These are phyloP conservation scores for Ceratoteleas bidentatus DNA, from an alignment of 1,140 invertebrate genomes.

Conservation along the genomic window DNA sequence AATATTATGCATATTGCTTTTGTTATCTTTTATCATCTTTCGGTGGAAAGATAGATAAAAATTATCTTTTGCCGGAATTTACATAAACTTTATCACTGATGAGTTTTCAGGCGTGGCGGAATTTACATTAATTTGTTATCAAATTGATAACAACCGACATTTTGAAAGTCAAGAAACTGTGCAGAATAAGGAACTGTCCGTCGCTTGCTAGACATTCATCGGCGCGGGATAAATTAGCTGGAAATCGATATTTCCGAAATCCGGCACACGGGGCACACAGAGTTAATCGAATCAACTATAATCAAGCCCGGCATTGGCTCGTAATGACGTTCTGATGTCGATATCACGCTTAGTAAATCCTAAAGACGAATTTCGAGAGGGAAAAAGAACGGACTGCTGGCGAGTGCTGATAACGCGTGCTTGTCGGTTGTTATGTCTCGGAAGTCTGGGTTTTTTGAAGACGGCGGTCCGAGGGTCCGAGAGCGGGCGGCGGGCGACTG, in stretches of 20 bases:
- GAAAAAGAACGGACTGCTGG: conserved; percentile 72
- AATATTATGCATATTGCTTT: too few species aligned
- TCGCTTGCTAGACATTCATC: conserved; percentile 22
- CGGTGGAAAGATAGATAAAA: too few species aligned
- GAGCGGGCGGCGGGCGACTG: not conserved
- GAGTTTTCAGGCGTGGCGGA: too few species aligned
- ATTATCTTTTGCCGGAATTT: too few species aligned
- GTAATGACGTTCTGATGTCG: conserved; percentile 70
- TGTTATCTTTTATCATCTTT: too few species aligned
- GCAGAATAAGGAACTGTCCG: not conserved
- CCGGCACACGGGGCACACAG: conserved; percentile 36
- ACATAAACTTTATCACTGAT: too few species aligned
- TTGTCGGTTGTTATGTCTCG: conserved; percentile 76
- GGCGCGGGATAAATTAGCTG: conserved; percentile 36
- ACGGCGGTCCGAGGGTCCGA: conserved; percentile 43
- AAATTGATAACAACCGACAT: too few species aligned
- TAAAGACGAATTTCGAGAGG: conserved; percentile 68
- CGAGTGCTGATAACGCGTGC: conserved; percentile 78
- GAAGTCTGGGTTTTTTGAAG: conserved; percentile 72
- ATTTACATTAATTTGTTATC: too few species aligned
- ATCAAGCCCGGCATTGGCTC: conserved; percentile 65
- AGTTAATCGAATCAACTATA: conserved; percentile 60
- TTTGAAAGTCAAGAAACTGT: too few species aligned
- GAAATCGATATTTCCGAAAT: conserved; percentile 49
- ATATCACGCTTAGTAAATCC: conserved; percentile 72